These are phyloP conservation scores for Muraenolepis orangiensis DNA, from an alignment of 2,797 vertebrate genomes.

Conservation along the genomic window DNA sequence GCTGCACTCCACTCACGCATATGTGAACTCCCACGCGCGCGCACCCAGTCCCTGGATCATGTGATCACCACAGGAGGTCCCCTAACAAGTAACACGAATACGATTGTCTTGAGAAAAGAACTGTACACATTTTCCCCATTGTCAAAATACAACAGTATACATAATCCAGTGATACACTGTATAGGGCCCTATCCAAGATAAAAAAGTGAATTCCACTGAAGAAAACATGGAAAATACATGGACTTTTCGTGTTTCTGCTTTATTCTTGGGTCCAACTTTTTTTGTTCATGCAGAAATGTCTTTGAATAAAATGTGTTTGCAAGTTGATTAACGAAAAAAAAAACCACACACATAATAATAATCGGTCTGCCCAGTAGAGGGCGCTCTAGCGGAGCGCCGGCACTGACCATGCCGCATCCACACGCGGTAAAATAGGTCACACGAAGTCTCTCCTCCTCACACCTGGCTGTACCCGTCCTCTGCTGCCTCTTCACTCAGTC, in stretches of 20 bases:
- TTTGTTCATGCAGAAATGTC: neutral
- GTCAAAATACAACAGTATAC: too few relatives aligned
- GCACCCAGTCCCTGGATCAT: too few relatives aligned
- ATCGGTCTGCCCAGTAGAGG: slow-evolving; percentile 62
- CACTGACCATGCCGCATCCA: slow-evolving; percentile 32
- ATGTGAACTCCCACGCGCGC: too few relatives aligned
- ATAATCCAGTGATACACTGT: too few relatives aligned
- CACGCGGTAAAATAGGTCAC: slow-evolving; percentile 68
- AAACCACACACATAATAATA: neutral
- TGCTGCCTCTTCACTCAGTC: slow-evolving; percentile 28
- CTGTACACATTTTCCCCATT: too few relatives aligned
- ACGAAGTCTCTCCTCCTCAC: slow-evolving; percentile 45
- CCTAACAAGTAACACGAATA: too few relatives aligned
- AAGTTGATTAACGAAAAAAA: neutral
- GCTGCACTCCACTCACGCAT: too few relatives aligned
- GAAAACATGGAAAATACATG: neutral
- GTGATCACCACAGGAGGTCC: too few relatives aligned
- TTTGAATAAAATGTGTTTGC: neutral
- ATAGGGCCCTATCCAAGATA: too few relatives aligned
- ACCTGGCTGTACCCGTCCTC: slow-evolving; percentile 38
- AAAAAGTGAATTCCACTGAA: neutral
- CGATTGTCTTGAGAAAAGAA: too few relatives aligned
- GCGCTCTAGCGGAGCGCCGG: slow-evolving; percentile 49
- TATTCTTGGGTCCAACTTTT: too few relatives aligned
- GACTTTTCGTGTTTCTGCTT: too few relatives aligned